Base-by-base conservation (phyloP, 2,888 invertebrate genomes). In the Drosophila anomalipes region DNA sequence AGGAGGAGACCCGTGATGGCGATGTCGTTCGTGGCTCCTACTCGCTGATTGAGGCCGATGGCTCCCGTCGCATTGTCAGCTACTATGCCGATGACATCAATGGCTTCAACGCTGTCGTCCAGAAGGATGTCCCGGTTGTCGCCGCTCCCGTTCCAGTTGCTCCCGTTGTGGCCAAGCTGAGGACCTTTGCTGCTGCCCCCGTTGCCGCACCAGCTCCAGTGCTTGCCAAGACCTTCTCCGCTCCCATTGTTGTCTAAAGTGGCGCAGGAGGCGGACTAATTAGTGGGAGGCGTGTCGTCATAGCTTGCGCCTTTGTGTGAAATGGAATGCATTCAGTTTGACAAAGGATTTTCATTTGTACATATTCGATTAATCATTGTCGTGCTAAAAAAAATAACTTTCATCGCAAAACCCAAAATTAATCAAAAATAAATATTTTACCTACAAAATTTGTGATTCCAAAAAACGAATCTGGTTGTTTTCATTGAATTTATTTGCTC, bases 331-430 rank as follows among this genome's bases (percentile, higher is more conserved):
- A 57, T 62, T 66, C 81, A 81, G 81, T 77, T 82, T 83, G 91
- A 90, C 91, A 86, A 89, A 90, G 90, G 93, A 92, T 87, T 86
- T 91, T 89, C 91, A 93, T 92, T 88, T 93, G 93, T 93, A 92
- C 81, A 92, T 92, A 91, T 81, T 85, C 81, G 90, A 89, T 77
- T 82, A 86, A 83, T 87, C 91, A 91, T 91, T 92, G 92, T 92
- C 89, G 90, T 91, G 85, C 75, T 64, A n/a, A 81, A 83, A 86
- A 88, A 47, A 37, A 37, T 82, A 83, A 90, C 89, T 91, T 92
- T 91, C 92, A 91, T 91, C 91, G 71, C 41, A 76, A 74, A 68
- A 74, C 78, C 66, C 77, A 72, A 87, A 80, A 63, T 83, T 78
- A 79, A 81, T 82, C 39, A 67, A 75, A 64, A 64, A 47, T 47